phyloP scores from a whole-genome alignment of 2,888 invertebrate genomes.

The Dichetophora obliterata region DNA sequence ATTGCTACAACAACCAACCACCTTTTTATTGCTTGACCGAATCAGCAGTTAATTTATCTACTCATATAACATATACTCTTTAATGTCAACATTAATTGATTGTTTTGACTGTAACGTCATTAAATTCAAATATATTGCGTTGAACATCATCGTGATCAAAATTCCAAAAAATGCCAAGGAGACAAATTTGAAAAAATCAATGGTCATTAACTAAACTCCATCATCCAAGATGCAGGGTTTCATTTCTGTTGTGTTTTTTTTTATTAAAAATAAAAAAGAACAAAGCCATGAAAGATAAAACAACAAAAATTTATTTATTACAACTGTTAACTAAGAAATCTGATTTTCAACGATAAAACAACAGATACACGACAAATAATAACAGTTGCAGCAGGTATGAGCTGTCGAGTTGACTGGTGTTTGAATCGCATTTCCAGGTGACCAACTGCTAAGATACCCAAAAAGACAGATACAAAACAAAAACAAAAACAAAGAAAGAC shows the following conservation, averaged over 20 bases:
- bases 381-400: constrained; percentile 24
- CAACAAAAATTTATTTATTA: constrained; percentile 31
- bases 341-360: constrained; percentile 33
- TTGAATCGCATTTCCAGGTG: not conserved
- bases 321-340: constrained; percentile 32
- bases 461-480: not conserved
- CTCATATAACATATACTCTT: not conserved
- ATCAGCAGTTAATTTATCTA: not conserved
- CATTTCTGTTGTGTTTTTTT: not conserved
- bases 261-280: not conserved
- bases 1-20: no score
- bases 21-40: no score
- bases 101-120: constrained; percentile 27
- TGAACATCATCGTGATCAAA: constrained; percentile 3
- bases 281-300: constrained; percentile 13
- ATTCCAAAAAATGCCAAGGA: constrained; percentile 8
- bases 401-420: not conserved
- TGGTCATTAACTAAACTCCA: constrained; percentile 7
- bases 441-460: not conserved
- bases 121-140: constrained; percentile 25
- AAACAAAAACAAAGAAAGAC: not conserved
- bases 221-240: not conserved
- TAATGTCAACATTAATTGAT: constrained; percentile 26
- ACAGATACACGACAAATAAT: constrained; percentile 13
- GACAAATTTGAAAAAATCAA: constrained; percentile 22